Percentiles rank a stretch among this genome's conserved stretches.
Conservation (phyloP, 2,113 vertebrate genomes). For the Tragelaphus buxtoni region DNA sequence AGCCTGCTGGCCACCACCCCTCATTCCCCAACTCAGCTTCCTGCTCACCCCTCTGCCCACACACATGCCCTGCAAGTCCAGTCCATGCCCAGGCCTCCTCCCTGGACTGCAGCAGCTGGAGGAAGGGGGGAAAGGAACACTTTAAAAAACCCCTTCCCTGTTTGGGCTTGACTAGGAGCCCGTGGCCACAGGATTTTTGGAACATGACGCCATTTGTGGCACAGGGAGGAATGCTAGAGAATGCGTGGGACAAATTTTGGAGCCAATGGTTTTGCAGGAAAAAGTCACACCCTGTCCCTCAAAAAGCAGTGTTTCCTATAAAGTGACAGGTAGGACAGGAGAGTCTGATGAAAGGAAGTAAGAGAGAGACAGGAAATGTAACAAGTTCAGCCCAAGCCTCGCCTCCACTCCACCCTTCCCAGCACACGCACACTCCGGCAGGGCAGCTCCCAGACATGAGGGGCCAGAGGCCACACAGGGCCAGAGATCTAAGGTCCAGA, state of each 20-base stretch:
- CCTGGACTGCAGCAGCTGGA: accelerated
- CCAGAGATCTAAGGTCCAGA: neutral
- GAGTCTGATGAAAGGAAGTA: neutral
- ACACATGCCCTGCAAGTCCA: neutral
- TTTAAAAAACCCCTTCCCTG: conserved; percentile 58
- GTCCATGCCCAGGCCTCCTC: neutral
- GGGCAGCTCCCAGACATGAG: neutral
- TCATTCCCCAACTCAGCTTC: neutral
- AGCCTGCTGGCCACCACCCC: neutral
- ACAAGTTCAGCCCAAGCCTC: neutral
- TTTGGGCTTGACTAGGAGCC: conserved; percentile 60
- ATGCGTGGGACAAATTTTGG: conserved; percentile 25
- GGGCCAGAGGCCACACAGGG: neutral
- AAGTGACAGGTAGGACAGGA: neutral
- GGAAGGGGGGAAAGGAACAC: conserved; percentile 43
- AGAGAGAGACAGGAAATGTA: neutral
- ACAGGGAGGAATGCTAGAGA: conserved; percentile 14
- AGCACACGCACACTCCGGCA: neutral
- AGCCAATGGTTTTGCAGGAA: conserved; percentile 15
- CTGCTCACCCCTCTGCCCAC: neutral
- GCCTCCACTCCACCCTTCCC: neutral
- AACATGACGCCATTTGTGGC: conserved; percentile 55
- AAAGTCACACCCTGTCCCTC: neutral
- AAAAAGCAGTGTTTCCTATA: neutral
- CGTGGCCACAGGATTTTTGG: conserved; percentile 56